phyloP scores from a whole-genome alignment of 2,888 invertebrate species.

The Cistogaster globosa region DNA sequence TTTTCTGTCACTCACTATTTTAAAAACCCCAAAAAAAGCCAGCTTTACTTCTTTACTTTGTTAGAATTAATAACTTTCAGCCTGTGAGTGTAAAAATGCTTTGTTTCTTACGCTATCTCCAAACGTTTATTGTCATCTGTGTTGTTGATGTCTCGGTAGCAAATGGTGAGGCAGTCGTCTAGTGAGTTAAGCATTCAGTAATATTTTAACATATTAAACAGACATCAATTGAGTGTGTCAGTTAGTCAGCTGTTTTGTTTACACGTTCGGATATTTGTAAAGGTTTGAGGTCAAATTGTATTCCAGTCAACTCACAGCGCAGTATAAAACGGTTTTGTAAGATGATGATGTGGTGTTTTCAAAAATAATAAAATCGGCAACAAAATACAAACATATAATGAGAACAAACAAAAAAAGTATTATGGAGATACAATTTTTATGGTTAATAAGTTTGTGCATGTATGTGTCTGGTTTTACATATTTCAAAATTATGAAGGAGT shows the following conservation, averaged over 20 bases:
- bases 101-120: constrained; percentile 37
- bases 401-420: constrained; percentile 44
- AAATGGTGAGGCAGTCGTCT: constrained; percentile 29
- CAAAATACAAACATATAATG: neutral
- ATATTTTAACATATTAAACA: neutral
- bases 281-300: constrained; percentile 64
- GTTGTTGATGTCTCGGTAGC: constrained; percentile 33
- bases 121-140: constrained; percentile 31
- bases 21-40: too few relatives aligned
- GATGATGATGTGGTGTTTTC: constrained; percentile 44
- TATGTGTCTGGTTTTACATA: constrained; percentile 3
- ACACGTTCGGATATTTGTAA: constrained; percentile 22
- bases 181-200: constrained; percentile 29
- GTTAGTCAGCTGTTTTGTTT: constrained; percentile 20
- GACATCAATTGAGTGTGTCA: constrained; percentile 12
- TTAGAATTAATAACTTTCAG: neutral
- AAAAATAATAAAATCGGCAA: constrained; percentile 7
- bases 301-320: constrained; percentile 55
- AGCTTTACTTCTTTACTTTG: neutral
- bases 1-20: too few relatives aligned
- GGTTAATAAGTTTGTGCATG: constrained; percentile 48
- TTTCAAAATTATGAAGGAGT: neutral
- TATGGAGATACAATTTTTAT: constrained; percentile 62
- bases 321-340: constrained; percentile 50
- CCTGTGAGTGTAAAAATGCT: constrained; percentile 12